Evolutionary conservation across 2,113 vertebrate genomes (phyloP).

Genomic region (Nettapus auritus): DNA sequence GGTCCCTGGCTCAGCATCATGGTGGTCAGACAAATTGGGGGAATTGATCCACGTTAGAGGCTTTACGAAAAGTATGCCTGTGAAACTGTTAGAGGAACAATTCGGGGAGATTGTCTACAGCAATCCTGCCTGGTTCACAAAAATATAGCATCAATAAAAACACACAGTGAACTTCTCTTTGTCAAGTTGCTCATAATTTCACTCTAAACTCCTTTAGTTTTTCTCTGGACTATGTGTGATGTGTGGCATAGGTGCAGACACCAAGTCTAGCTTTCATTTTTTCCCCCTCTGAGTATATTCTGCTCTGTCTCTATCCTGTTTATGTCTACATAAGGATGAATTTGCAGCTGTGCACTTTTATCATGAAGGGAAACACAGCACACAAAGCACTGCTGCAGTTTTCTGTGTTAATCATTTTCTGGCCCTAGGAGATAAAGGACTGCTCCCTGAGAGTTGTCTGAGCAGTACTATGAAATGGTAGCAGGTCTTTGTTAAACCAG

Average conservation of each 20-base stretch:
- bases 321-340: neutral
- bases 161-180: neutral
- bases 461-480: neutral
- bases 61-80: neutral
- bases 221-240: accelerated
- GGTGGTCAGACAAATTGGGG: neutral
- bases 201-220: neutral
- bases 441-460: neutral
- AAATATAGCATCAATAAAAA: neutral
- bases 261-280: neutral
- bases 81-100: accelerated
- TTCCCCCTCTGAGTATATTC: neutral
- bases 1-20: neutral
- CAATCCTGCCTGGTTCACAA: neutral
- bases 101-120: neutral
- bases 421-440: neutral
- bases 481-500: neutral
- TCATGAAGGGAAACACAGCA: neutral
- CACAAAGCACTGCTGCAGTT: neutral
- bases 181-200: neutral
- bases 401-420: neutral
- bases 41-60: neutral
- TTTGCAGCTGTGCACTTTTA: neutral
- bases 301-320: neutral
- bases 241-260: neutral